These are phyloP conservation scores for Melanotaenia trifasciata DNA, from an alignment of 2,797 vertebrate genomes.

Conservation along the genomic window DNA sequence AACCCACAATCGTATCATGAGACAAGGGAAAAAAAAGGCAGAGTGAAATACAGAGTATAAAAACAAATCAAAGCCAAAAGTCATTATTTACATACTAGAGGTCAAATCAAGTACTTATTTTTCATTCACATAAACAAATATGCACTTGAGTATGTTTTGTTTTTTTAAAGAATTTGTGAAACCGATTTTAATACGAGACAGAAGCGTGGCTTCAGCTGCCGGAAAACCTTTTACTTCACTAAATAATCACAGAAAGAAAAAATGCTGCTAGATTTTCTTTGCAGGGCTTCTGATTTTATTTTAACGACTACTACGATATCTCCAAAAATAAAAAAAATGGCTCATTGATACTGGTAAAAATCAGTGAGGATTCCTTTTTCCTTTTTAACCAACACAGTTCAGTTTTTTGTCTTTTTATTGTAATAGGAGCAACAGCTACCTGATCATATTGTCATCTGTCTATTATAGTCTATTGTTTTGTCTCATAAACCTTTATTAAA, in stretches of 20 bases:
- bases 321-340: not conserved
- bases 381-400: no score
- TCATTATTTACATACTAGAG: conserved; percentile 86
- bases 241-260: not conserved
- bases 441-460: not conserved
- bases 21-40: conserved; percentile 79
- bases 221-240: conserved; percentile 39
- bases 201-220: conserved; percentile 52
- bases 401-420: not conserved
- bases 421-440: not conserved
- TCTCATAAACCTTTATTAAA: not conserved
- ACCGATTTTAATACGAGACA: conserved; percentile 54
- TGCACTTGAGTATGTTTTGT: conserved; percentile 49
- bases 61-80: conserved; percentile 79
- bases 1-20: conserved; percentile 51
- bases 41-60: conserved; percentile 82
- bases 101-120: conserved; percentile 76
- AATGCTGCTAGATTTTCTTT: not conserved
- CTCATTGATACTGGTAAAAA: not conserved
- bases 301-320: not conserved
- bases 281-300: not conserved
- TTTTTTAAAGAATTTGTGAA: conserved; percentile 50
- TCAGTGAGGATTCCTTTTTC: no score
- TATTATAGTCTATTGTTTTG: not conserved
- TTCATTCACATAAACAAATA: conserved; percentile 75